Evolutionary conservation across 1,140 invertebrate species (phyloP), one percentile per base, ranked within the genome.

Genomic region (Chrysoperla carnea): DNA sequence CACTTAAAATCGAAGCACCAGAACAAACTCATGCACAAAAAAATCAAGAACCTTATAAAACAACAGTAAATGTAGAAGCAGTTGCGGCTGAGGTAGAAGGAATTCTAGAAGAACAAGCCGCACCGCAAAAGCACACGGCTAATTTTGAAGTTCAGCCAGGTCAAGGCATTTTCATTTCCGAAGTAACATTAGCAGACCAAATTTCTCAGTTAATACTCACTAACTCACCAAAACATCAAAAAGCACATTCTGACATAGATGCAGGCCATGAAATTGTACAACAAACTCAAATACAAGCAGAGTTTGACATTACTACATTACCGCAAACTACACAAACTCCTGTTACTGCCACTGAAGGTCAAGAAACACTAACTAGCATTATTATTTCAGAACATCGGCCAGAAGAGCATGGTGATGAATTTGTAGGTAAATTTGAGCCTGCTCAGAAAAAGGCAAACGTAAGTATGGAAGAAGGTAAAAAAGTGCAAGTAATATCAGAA

Each of bases 401-500:
- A 31, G 49, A 57, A 52, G 58, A 65, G 46, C 53, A 42, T 46
- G 63, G 64, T 52, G 42, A 37, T 27, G 40, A 50, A 37, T 62
- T 64, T 46, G 41, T 42, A 37, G 58, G 49, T 8, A 50, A 53
- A 49, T 60, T 63, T 46, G 43, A 54, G 49, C 59, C 62, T 29
- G 43, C 46, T 36, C 51, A 49, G 17, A 54, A 56, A 29, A 59
- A 49, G 42, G 68, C 60, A 4, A 52, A 62, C n/a, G 43, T 67
- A 4, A 50, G 46, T 6, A 53, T 72, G 36, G 63, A 68, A 42
- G 61, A 69, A 55, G 60, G 53, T 28, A 60, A 52, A 47, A 47
- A 49, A 40, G 53, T 52, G 15, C 46, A 56, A 36, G 55, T 45
- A 29, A 44, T 59, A 11, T 54, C 50, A 17, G 61, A 64, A 52